These are phyloP conservation scores for Felis catus DNA, from an alignment of 2,113 vertebrate genomes.

Conservation along the genomic window F.catus_Fca126_mat1.0 CM031415.1:194813501-194814000, in stretches of 20 bases:
- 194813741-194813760: not conserved
- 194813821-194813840: not conserved
- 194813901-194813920: not conserved
- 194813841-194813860: not conserved
- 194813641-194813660: not conserved
- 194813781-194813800: not conserved
- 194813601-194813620: not conserved
- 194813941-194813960: no score
- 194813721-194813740: not conserved
- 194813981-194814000: no score
- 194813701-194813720: not conserved
- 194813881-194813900: not conserved
- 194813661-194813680: not conserved
- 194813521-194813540: not conserved
- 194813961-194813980: no score
- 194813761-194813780: not conserved
- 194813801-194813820: not conserved
- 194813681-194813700: not conserved
- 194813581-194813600: not conserved
- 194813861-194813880: not conserved
- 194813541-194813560: not conserved
- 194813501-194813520: not conserved
- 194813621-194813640: not conserved
- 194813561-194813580: not conserved
- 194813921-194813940: not conserved